Base-by-base conservation (phyloP, 2,888 invertebrate species). In the Melangyna quadrimaculata region DNA sequence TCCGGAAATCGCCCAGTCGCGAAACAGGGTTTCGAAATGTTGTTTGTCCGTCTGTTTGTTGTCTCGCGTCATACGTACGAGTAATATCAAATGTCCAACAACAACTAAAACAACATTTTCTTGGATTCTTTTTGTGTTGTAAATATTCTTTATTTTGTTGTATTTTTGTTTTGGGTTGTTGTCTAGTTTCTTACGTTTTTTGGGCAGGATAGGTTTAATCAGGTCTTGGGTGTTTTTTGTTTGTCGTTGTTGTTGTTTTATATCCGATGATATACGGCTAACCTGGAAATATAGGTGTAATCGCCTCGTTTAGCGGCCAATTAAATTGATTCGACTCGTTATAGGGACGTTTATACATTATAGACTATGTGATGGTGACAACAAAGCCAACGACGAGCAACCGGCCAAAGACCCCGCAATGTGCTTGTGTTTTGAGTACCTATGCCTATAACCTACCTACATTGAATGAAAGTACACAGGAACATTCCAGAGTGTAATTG, bases 401-500 rank as follows among this genome's bases (percentile, higher is more conserved):
- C 29, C 43, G 63, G 29, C 27, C 29, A 22, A 43, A 71, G 29
- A 65, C 67, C 27, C 43, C 55, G 53, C 84, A 86, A 77, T 73
- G 55, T 10, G 53, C 40, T 63, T 43, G 43, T 17, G 0, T 43
- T 43, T 43, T 17, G 8, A n/a, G 43, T 43, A 43, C 7, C 10
- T 43, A 17, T n/a, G n/a, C n/a, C n/a, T n/a, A n/a, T n/a, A n/a
- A n/a, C 2, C 45, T 40, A 22, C 32, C 32, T 32, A 32, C 32
- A 32, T 40, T 40, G 57, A 57, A 43, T 77, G 67, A 81, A 86
- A 81, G 78, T 86, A 72, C 78, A 77, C 37, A 51, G 84, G 69
- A 77, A 73, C 80, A 86, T 86, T 80, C 77, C 73, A 51, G 77
- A 57, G 65, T 63, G 72, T 86, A 86, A 86, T 86, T 78, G 77